phyloP scores from a whole-genome alignment of 2,888 invertebrate genomes.

The Hipparchia semele region DNA sequence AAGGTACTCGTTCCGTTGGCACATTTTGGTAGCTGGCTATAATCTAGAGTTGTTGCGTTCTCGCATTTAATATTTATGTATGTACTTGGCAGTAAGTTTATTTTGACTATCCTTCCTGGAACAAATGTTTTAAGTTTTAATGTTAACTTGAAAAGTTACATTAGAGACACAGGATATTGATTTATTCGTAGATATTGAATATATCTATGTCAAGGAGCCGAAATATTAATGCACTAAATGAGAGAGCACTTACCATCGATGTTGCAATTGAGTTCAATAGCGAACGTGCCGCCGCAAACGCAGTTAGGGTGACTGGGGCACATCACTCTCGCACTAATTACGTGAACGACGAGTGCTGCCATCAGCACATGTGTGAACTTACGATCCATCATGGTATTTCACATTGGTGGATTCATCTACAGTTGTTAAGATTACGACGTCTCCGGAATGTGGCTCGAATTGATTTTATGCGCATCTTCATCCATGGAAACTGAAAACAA shows the following conservation, averaged over 20 bases:
- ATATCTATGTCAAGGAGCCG: background rate
- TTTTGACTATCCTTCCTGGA: conserved; percentile 71
- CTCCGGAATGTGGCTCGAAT: conserved; percentile 6
- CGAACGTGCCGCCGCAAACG: conserved; percentile 74
- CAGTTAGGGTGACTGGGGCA: conserved; percentile 79
- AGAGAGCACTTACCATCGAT: conserved; percentile 75
- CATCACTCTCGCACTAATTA: conserved; percentile 67
- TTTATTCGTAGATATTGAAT: background rate
- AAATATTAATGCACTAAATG: background rate
- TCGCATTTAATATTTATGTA: conserved; percentile 75
- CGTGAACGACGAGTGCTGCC: conserved; percentile 64
- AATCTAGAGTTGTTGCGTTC: conserved; percentile 67
- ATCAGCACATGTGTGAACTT: conserved; percentile 62
- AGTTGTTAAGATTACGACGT: conserved; percentile 23
- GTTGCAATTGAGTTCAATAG: conserved; percentile 76
- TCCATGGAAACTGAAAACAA: conserved; percentile 42
- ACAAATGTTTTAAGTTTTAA: conserved; percentile 43
- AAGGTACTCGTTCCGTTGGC: conserved; percentile 67
- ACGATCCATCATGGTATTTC: conserved; percentile 57
- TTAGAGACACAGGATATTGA: background rate
- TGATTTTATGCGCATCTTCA: conserved; percentile 32
- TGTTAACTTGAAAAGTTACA: too few species aligned
- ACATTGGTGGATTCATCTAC: conserved; percentile 35
- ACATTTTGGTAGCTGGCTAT: conserved; percentile 75
- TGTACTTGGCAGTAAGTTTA: conserved; percentile 70